A percentile compares a stretch with the other conserved stretches of the same genome.
Evolutionary conservation across 2,888 invertebrate genomes (phyloP).

Genomic region (Temnothorax rugatulus): DNA sequence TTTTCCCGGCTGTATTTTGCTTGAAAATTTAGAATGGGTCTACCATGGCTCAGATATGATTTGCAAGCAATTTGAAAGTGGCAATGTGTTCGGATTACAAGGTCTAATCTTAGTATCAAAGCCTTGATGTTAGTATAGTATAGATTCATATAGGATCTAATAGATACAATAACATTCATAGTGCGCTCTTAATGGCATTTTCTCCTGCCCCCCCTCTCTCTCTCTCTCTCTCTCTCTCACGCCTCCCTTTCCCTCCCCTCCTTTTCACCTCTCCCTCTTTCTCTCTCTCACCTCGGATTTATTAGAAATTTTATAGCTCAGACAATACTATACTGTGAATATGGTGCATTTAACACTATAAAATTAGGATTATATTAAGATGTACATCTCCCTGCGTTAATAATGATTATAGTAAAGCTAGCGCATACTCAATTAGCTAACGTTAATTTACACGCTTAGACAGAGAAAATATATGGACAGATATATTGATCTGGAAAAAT

Average conservation of each 20-base stretch:
- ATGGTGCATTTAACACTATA: conserved; percentile 55
- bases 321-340: conserved; percentile 58
- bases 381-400: conserved; percentile 55
- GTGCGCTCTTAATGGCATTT: conserved; percentile 26
- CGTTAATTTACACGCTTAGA: conserved; percentile 76
- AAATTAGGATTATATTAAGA: conserved; percentile 37
- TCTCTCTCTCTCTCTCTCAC: not conserved
- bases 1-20: conserved; percentile 87
- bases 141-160: conserved; percentile 16
- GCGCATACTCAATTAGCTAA: conserved; percentile 77
- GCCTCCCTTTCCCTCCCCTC: not conserved
- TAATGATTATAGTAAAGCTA: conserved; percentile 62
- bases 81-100: conserved; percentile 86
- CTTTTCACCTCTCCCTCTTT: not conserved
- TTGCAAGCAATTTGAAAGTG: conserved; percentile 88
- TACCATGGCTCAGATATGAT: conserved; percentile 89
- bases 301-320: conserved; percentile 18
- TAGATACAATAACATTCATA: conserved; percentile 61
- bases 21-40: conserved; percentile 85
- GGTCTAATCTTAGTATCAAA: conserved; percentile 72
- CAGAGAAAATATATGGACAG: conserved; percentile 55
- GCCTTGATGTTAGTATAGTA: conserved; percentile 68
- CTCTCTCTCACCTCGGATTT: not conserved
- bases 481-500: conserved; percentile 54
- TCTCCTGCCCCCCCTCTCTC: not conserved